These are phyloP conservation scores for Hippocampus kuda DNA, from an alignment of 2,797 vertebrate species.

Conservation along the genomic window DNA sequence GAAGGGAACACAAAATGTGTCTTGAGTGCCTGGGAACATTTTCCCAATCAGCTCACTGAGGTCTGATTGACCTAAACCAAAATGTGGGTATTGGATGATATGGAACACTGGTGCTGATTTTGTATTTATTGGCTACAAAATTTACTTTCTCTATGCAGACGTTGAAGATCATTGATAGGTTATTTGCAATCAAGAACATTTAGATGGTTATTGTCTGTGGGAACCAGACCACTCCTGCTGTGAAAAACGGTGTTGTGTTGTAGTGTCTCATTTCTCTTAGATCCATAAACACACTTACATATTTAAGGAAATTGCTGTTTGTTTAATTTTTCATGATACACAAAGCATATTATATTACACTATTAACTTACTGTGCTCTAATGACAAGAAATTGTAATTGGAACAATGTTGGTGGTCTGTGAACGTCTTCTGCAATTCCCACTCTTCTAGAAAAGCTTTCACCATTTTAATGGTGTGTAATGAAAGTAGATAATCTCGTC, in stretches of 20 bases:
- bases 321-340: not conserved
- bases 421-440: not conserved
- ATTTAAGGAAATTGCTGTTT: no score
- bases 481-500: not conserved
- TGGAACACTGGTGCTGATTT: not conserved
- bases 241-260: no score
- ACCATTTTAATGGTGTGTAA: not conserved
- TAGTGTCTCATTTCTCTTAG: no score
- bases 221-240: no score
- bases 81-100: not conserved
- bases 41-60: not conserved
- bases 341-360: not conserved
- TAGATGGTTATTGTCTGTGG: no score
- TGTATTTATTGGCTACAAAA: not conserved
- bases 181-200: no score
- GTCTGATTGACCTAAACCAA: not conserved
- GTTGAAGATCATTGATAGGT: not conserved
- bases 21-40: not conserved
- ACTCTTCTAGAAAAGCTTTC: not conserved
- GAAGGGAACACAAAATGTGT: not conserved
- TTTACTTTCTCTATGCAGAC: not conserved
- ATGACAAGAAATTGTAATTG: not conserved
- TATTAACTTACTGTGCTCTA: not conserved
- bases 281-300: no score
- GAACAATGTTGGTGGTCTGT: not conserved